Evolutionary conservation across 2,797 vertebrate species (phyloP).

Genomic region (Helostoma temminkii): DNA sequence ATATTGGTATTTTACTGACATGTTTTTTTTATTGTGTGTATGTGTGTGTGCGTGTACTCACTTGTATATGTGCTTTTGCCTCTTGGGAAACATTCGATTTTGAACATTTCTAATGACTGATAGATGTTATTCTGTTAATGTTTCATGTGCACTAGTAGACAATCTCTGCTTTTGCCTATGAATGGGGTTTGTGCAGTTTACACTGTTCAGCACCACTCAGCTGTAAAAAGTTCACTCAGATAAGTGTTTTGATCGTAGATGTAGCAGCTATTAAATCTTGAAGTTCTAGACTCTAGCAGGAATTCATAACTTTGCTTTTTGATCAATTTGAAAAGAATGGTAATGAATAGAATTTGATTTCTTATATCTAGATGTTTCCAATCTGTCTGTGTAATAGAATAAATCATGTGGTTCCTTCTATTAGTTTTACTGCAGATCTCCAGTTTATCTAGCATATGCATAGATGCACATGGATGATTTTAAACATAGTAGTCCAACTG

Average conservation of each 20-base stretch:
- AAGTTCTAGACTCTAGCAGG: slow-evolving; percentile 58
- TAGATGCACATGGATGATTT: neutral
- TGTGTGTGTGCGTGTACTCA: neutral
- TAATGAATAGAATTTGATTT: slow-evolving; percentile 54
- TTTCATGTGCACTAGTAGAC: slow-evolving; percentile 45
- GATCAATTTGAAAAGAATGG: slow-evolving; percentile 55
- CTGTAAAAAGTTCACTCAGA: slow-evolving; percentile 69
- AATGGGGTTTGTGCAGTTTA: slow-evolving; percentile 69
- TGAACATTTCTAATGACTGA: slow-evolving; percentile 50
- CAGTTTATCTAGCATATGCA: neutral
- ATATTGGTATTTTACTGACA: too few species aligned
- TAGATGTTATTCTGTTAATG: slow-evolving; percentile 42
- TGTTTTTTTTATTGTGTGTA: too few species aligned
- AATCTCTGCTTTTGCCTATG: slow-evolving; percentile 60
- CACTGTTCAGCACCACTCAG: slow-evolving; percentile 60
- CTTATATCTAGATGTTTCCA: slow-evolving; percentile 57
- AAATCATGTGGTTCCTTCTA: slow-evolving; percentile 21
- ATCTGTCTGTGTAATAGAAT: slow-evolving; percentile 32
- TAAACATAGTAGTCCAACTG: slow-evolving; percentile 34
- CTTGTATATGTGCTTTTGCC: slow-evolving; percentile 21
- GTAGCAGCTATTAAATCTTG: slow-evolving; percentile 67
- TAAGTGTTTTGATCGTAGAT: slow-evolving; percentile 70
- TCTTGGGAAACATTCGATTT: slow-evolving; percentile 20
- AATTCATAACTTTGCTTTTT: slow-evolving; percentile 59
- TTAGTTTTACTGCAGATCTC: slow-evolving; percentile 38